Percentiles rank a stretch among this genome's conserved stretches.
Evolutionary conservation across 2,888 invertebrate species (phyloP).

Genomic region (Metopia argyrocephala): DNA sequence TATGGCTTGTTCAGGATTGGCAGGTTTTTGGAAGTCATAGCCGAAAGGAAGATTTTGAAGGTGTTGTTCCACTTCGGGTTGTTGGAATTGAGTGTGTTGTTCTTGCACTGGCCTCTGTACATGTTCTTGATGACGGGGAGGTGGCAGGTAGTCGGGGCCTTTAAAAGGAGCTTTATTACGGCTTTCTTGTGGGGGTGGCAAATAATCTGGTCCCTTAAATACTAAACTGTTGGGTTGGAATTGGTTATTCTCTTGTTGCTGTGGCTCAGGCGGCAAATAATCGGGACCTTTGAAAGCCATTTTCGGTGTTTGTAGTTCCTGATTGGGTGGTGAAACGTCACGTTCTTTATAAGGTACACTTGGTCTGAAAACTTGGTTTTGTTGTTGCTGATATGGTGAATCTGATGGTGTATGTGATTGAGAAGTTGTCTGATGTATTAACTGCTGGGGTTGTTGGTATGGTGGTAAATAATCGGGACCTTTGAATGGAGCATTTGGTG

Average conservation of each 20-base stretch:
- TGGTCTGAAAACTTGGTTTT: not conserved
- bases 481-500: slow-evolving; percentile 25
- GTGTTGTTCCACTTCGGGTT: not conserved
- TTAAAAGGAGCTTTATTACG: not conserved
- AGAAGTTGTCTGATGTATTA: not conserved
- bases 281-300: slow-evolving; percentile 27
- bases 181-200: slow-evolving; percentile 7
- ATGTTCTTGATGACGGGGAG: not conserved
- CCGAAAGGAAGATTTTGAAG: slow-evolving; percentile 67
- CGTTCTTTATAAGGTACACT: slow-evolving; percentile 41
- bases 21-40: slow-evolving; percentile 71
- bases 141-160: slow-evolving; percentile 42
- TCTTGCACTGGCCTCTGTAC: no score
- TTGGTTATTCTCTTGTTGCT: not conserved
- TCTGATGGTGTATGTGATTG: not conserved
- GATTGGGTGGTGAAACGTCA: slow-evolving; percentile 51
- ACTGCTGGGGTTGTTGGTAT: not conserved
- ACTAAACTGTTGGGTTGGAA: slow-evolving; percentile 3
- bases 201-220: slow-evolving; percentile 30
- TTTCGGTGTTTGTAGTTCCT: not conserved
- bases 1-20: slow-evolving; percentile 68
- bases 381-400: slow-evolving; percentile 7
- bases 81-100: slow-evolving; percentile 5
- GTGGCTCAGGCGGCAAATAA: slow-evolving; percentile 50
- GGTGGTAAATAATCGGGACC: slow-evolving; percentile 49